These are phyloP conservation scores for Sigmodon hispidus DNA, from an alignment of 2,113 vertebrate species.

Conservation along the genomic window DNA sequence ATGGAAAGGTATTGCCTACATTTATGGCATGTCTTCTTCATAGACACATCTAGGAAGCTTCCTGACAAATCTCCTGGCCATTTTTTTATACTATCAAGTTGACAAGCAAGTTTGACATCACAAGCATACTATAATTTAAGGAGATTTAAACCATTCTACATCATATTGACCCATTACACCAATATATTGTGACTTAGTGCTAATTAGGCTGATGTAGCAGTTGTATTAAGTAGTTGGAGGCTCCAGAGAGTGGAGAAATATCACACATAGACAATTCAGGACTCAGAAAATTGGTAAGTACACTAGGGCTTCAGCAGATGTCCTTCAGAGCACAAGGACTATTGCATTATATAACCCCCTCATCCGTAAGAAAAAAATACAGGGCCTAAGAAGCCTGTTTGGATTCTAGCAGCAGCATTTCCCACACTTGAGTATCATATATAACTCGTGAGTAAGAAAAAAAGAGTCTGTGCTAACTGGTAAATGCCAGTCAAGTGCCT, in stretches of 20 bases:
- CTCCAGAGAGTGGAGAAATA: neutral
- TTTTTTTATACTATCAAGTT: neutral
- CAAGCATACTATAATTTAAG: neutral
- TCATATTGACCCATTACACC: neutral
- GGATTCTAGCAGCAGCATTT: neutral
- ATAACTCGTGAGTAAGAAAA: neutral
- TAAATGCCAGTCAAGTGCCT: neutral
- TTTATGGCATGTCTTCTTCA: neutral
- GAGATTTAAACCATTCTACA: neutral
- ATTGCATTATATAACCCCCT: neutral
- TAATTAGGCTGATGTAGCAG: neutral
- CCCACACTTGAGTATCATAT: neutral
- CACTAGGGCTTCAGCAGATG: neutral
- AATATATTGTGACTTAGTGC: neutral
- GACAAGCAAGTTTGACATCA: neutral
- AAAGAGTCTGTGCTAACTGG: neutral
- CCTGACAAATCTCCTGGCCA: neutral
- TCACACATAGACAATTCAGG: neutral
- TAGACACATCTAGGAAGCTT: neutral
- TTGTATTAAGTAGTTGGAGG: neutral
- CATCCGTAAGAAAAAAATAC: neutral
- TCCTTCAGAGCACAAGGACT: neutral
- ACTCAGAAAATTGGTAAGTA: too few species aligned
- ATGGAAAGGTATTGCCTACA: too few species aligned
- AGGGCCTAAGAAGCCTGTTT: neutral